Evolutionary conservation across 2,113 vertebrate genomes (phyloP), one percentile per base, ranked within the genome.

Genomic region (Melanerpes aurifrons): DNA sequence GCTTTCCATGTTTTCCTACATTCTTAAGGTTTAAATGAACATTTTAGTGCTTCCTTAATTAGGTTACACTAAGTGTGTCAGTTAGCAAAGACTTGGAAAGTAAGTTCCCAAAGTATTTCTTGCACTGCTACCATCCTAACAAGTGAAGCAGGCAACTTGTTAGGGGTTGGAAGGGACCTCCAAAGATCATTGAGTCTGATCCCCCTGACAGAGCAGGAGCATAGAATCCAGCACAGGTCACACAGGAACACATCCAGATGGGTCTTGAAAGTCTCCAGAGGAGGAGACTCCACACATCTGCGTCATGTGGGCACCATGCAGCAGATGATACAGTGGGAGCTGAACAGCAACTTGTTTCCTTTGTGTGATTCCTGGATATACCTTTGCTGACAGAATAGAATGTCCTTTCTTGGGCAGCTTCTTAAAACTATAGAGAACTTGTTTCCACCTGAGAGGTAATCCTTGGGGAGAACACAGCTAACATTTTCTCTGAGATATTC

Each of bases 1-100:
- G 19, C 15, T 82, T 84, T 84, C 61, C 5, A 1, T 43, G 15
- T 87, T 86, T 95, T 84, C 31, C 25, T 29, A 8, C 71, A 21
- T 87, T 95, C 64, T 94, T 80, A 87, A 87, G 64, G 20, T 37
- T 84, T 92, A 61, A 90, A 92, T 74, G 40, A 88, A 91, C 71
- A 18, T 31, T 50, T 72, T 78, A 69, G 81, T 43, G 7, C 4
- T 82, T 83, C n/a, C 18, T 73, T 89, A 90, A 92, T 88, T 93
- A 16, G 58, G 32, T 83, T 81, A 82, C 9, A 28, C 20, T 32
- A 21, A 63, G 53, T 62, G 24, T 68, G 45, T 62, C 56, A 95
- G 58, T 80, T 87, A 86, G 37, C 28, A 62, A 68, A 68, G 53
- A 82, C 75, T 69, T 69, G 61, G 20, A 64, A 91, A 90, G 37